Evolutionary conservation across 2,888 invertebrate species (phyloP), one percentile per base, ranked within the genome.

Genomic region (Panzeria rudis): DNA sequence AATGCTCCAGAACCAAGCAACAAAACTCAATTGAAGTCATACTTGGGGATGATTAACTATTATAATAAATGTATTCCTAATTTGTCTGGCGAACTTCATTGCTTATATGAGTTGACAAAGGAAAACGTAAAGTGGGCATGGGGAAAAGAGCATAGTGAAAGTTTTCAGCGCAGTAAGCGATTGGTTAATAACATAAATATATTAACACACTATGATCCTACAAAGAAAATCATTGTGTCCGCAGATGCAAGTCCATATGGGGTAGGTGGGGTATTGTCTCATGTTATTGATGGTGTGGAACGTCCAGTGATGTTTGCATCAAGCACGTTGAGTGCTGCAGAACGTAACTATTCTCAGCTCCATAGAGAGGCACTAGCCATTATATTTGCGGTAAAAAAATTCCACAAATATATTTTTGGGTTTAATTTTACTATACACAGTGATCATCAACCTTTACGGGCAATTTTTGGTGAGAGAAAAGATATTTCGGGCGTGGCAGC

Each of bases 11-110:
- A 68, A 23, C 38, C 71, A 54, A 72, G 78, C 62, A 56, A 81
- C 29, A 84, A 80, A 77, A 68, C 75, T 32, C 77, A 86, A 32
- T 61, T 86, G 23, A 85, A 85, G 41, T 83, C 80, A 11, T 86
- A 85, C 15, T 35, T 84, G 13, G 84, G 77, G 1, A 83, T 86
- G 71, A 72, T 83, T 9, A 83, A 29, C 29, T 29, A 29, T 29
- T 29, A 29, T 29, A 29, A 29, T 29, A 29, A 29, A 29, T 29
- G 29, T 29, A 29, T 29, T 29, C 29, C 29, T 29, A 29, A 29
- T 29, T 29, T 29, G 29, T 29, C 29, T 29, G 29, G 29, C 29
- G 29, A 29, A 29, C 29, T 29, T 4, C 29, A 29, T 29, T 29
- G 29, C 29, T 29, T 47, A n/a, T 47, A 47, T 47, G n/a, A 47